Base-by-base conservation (phyloP, 2,113 vertebrate species). In the Neotoma lepida region DNA sequence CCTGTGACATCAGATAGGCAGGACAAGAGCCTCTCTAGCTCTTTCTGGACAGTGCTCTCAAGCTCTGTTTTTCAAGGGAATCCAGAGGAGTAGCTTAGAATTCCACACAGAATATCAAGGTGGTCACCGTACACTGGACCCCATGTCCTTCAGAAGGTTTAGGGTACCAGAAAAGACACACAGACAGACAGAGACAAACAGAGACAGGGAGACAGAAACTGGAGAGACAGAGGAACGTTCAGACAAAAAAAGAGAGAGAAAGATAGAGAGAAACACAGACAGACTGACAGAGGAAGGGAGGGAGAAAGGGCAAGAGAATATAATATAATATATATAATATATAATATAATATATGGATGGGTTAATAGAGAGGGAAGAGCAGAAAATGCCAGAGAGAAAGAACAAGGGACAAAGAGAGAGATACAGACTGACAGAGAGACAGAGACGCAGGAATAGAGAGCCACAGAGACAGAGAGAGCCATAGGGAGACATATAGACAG, bases 71-170 rank as follows among this genome's bases (percentile, higher is more conserved):
- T 28, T 51, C 49, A 28, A 39, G 17, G 30, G 22, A 15, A 28
- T 41, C 24, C n/a, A 41, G 41, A 39, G 24, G n/a, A 41, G n/a
- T 9, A 22, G 15, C 30, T 64, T 9, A 41, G 68, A 86, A 41
- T 84, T 17, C 24, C 49, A 39, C 6, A 0, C 0, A 33, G 49
- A 73, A 54, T 28, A 1, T 13, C 39, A 2, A 10, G 10, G 51
- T 9, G 28, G 26, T 26, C 33, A 13, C 10, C 2, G 4, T 3
- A 20, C 2, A 33, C 1, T 0, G 1, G 10, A 22, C 7, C 2
- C 12, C 13, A 5, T 22, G 39, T 35, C 63, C 49, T 61, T 78
- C 24, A 49, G 68, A 66, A 78, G 6, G 6, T 1, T 1, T 0
- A 2, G 33, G 30, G 33, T 7, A 2, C 24, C 44, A 66, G 44